Evolutionary conservation across 2,888 invertebrate genomes (phyloP), one percentile per base, ranked within the genome.

Genomic region (Keiferia lycopersicella): DNA sequence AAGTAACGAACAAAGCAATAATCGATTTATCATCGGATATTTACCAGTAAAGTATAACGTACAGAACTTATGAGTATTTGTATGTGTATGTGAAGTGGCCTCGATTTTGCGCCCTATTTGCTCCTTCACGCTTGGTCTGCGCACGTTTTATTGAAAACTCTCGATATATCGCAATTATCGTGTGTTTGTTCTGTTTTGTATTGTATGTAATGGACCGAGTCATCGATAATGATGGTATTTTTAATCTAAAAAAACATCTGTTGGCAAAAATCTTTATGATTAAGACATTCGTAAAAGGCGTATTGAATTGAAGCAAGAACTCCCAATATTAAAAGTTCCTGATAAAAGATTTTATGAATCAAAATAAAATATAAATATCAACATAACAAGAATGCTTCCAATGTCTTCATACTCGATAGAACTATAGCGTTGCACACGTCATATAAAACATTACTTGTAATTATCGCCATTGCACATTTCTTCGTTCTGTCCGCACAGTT

Each of bases 81-180:
- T 48, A 18, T 2, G 8, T 20, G 20, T 82, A 80, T 77, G 77
- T 77, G 75, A 82, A 69, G 73, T 72, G 83, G 72, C 67, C 79
- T 73, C 70, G 79, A 83, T 83, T 81, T 75, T 73, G 73, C 84
- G 84, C 80, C 76, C 87, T 83, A 83, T 86, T 87, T 86, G 87
- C 81, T 84, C 81, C 68, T 77, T 73, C 80, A 85, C 84, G 87
- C 85, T 83, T 83, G 76, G 80, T 72, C 74, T 71, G 75, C 73
- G 73, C 79, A 76, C 74, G 65, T 58, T 64, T 65, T 66, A 66
- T 68, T 60, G 65, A 72, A 65, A 69, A 71, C 71, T 73, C 69
- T 76, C 73, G 69, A 73, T 76, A 68, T 72, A 71, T 74, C 75
- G 74, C 74, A 20, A 39, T 30, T 56, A 20, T 51, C 4, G 20